Conservation (phyloP, 2,888 invertebrate genomes). For the Cerastis rubricosa region DNA sequence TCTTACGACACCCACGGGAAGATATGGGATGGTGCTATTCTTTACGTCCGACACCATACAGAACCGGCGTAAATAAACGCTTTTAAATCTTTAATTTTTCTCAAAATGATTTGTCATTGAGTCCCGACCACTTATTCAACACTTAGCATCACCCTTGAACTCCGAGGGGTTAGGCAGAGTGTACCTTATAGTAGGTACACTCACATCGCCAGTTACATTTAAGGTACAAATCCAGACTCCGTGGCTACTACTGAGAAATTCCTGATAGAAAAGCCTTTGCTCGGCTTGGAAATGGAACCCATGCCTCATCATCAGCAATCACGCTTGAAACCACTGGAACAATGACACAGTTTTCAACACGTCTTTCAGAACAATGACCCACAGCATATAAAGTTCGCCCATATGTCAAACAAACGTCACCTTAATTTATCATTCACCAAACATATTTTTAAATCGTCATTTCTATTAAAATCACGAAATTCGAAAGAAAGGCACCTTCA, state of each 20-base stretch:
- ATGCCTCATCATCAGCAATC: neutral
- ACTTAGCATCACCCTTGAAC: neutral
- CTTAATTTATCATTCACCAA: constrained; percentile 8
- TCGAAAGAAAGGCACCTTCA: constrained; percentile 30
- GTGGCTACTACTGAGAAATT: neutral
- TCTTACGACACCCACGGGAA: too few species aligned
- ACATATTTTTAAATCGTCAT: neutral
- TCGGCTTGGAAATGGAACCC: neutral
- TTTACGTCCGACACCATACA: too few species aligned
- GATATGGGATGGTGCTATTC: too few species aligned
- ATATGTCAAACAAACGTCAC: constrained; percentile 27
- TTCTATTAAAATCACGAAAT: constrained; percentile 15
- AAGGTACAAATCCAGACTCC: neutral
- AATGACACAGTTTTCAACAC: neutral
- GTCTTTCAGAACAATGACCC: constrained; percentile 4
- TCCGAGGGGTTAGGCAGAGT: neutral
- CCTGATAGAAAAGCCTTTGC: neutral
- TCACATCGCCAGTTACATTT: neutral
- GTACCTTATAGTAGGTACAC: neutral
- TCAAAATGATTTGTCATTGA: neutral
- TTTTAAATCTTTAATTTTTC: neutral
- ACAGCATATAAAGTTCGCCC: neutral
- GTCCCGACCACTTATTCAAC: neutral
- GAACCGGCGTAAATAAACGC: too few species aligned
- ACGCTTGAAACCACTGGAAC: neutral